Conservation (phyloP, 1,140 invertebrate species). For the Lepidotrigona ventralis region DNA sequence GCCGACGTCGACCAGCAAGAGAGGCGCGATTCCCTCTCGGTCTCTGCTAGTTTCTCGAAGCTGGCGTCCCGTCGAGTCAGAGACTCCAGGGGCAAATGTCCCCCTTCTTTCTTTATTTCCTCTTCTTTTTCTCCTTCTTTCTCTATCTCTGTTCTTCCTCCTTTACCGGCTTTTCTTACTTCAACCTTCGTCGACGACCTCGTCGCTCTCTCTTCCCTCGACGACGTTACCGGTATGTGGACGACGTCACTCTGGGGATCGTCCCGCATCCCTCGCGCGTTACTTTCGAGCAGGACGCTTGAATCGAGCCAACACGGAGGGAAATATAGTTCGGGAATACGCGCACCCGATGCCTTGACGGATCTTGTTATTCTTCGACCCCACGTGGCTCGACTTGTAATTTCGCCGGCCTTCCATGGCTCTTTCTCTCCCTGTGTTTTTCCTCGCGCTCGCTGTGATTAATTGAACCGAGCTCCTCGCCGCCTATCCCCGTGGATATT, state of each 20-base stretch:
- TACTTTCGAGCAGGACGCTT: not conserved
- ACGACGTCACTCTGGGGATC: not conserved
- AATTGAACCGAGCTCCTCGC: not conserved
- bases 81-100: not conserved
- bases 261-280: not conserved
- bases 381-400: not conserved
- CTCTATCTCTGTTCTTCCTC: not conserved
- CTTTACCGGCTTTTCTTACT: slow-evolving; percentile 13
- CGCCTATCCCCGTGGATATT: not conserved
- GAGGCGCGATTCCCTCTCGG: slow-evolving; percentile 31
- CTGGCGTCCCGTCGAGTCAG: slow-evolving; percentile 44
- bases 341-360: not conserved
- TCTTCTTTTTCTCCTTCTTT: not conserved
- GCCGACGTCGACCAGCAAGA: slow-evolving; percentile 4
- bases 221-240: slow-evolving; percentile 23
- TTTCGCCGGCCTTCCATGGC: not conserved
- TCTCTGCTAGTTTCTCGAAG: slow-evolving; percentile 15
- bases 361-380: slow-evolving; percentile 16
- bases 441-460: slow-evolving; percentile 4
- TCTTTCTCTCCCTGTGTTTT: not conserved
- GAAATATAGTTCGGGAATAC: slow-evolving; percentile 14
- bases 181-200: slow-evolving; percentile 7
- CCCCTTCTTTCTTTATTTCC: not conserved
- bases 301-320: slow-evolving; percentile 32
- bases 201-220: slow-evolving; percentile 13